Percentiles rank a stretch among this genome's conserved stretches.
phyloP scores from a whole-genome alignment of 2,797 vertebrate genomes.

The Anas bahamensis region DNA sequence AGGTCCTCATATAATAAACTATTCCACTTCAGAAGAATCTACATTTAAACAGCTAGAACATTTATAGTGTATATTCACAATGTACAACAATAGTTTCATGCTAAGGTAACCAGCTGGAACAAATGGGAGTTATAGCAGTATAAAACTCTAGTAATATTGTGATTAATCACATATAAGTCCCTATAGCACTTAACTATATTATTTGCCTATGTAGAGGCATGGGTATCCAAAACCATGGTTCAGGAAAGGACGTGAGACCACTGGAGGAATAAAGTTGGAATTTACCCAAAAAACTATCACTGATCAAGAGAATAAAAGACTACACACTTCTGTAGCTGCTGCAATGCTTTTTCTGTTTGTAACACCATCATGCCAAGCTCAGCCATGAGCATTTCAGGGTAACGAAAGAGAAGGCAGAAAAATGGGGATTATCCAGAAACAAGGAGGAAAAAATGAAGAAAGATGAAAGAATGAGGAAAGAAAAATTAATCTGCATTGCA shows the following conservation, averaged over 20 bases:
- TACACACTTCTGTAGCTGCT: neutral
- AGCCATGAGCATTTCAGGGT: neutral
- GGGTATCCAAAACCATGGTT: neutral
- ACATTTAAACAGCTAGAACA: conserved; percentile 35
- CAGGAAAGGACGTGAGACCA: neutral
- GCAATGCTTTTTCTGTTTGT: neutral
- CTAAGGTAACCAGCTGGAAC: conserved; percentile 41
- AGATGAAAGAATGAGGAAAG: neutral
- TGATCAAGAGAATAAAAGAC: neutral
- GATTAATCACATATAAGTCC: conserved; percentile 32
- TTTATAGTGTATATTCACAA: neutral
- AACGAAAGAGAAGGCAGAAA: neutral
- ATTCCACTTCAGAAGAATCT: neutral
- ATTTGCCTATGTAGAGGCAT: neutral
- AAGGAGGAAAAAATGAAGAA: neutral
- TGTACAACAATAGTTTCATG: conserved; percentile 5
- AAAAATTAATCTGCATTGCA: neutral
- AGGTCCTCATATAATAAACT: neutral
- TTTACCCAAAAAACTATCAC: neutral
- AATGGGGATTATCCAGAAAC: neutral
- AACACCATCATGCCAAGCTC: neutral
- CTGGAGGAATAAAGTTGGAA: neutral
- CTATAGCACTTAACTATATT: neutral
- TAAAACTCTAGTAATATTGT: conserved; percentile 33
- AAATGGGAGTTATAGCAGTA: conserved; percentile 28